phyloP scores from a whole-genome alignment of 2,797 vertebrate genomes.

The Alexandromys oeconomus region DNA sequence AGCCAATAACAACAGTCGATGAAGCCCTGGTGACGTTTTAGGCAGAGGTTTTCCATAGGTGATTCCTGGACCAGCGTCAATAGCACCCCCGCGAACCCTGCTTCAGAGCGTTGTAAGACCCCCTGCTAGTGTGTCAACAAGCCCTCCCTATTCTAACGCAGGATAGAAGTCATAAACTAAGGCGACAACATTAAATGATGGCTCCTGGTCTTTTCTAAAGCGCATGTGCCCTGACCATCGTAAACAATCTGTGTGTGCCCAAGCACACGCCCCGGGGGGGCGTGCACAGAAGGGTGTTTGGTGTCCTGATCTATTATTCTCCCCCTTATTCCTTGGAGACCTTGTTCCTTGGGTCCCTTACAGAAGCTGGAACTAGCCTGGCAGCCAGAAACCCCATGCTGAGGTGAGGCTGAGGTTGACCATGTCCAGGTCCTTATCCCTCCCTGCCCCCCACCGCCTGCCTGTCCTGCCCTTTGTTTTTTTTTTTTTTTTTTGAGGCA shows the following conservation, averaged over 20 bases:
- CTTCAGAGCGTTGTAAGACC: slow-evolving; percentile 5
- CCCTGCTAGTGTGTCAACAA: not conserved
- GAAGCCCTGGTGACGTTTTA: not conserved
- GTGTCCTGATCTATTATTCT: not conserved
- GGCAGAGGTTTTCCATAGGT: not conserved
- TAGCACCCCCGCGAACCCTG: not conserved
- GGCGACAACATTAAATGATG: not conserved
- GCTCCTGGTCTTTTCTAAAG: not conserved
- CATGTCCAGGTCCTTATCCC: not conserved
- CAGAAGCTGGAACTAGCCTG: not conserved
- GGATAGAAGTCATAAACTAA: not conserved
- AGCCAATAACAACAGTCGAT: too few species aligned
- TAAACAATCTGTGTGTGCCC: not conserved
- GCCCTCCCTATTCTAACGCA: not conserved
- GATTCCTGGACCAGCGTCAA: not conserved
- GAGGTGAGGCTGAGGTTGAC: too few species aligned
- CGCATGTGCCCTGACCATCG: not conserved
- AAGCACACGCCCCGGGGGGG: too few species aligned
- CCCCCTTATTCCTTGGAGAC: not conserved
- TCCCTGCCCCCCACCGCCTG: not conserved
- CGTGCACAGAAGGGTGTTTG: not conserved
- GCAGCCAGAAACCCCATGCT: not conserved
- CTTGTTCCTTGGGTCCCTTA: not conserved
- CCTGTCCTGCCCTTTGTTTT: not conserved
- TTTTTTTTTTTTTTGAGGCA: not conserved